phyloP scores from a whole-genome alignment of 2,113 vertebrate genomes.

The Hippocampus barbouri region DNA sequence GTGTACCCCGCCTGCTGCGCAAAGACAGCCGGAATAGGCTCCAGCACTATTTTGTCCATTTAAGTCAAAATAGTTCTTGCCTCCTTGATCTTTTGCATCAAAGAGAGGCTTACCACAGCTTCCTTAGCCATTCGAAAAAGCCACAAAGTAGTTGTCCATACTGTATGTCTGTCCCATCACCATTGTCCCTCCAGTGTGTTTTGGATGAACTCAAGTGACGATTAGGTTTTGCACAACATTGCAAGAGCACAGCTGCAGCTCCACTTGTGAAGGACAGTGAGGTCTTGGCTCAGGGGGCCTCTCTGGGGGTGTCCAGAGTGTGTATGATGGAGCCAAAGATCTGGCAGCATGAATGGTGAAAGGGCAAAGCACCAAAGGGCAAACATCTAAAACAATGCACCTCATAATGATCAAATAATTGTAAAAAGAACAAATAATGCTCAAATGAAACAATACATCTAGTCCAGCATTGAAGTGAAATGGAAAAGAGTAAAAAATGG shows the following conservation, averaged over 20 bases:
- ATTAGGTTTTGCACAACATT: background rate
- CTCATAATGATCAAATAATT: no score
- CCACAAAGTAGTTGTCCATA: background rate
- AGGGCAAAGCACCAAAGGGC: slow-evolving; percentile 27
- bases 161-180: background rate
- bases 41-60: no score
- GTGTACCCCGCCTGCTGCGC: no score
- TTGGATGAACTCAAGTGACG: background rate
- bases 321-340: slow-evolving; percentile 13
- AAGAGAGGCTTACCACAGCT: no score
- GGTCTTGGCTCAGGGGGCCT: slow-evolving; percentile 17
- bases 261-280: slow-evolving; percentile 13
- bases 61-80: no score
- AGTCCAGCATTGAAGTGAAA: no score
- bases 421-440: no score
- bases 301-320: background rate
- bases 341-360: slow-evolving; percentile 23
- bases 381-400: slow-evolving; percentile 16
- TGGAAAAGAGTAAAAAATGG: no score
- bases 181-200: background rate
- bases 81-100: no score
- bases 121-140: no score
- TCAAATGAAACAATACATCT: no score
- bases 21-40: no score
- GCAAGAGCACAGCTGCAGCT: slow-evolving; percentile 31